Evolutionary conservation across 2,113 vertebrate genomes (phyloP).

Genomic region (Serinus canaria): DNA sequence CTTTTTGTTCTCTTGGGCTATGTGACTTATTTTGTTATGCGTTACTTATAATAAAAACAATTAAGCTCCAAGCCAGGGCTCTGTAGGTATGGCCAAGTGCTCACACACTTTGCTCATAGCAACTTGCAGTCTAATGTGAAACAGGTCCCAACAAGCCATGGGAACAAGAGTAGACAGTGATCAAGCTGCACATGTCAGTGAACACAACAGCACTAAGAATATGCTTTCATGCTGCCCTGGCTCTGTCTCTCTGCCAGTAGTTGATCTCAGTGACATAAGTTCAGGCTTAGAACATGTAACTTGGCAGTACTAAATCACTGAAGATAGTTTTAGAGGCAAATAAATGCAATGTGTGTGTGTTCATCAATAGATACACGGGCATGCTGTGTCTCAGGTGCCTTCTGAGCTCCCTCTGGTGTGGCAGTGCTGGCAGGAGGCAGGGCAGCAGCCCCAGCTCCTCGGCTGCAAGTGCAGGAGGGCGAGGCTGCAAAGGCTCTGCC

Average conservation of each 20-base stretch:
- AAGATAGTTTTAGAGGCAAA: background rate
- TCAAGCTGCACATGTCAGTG: background rate
- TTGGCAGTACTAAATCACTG: background rate
- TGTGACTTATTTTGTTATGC: background rate
- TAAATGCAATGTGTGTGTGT: background rate
- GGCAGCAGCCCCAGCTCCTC: background rate
- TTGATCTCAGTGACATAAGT: background rate
- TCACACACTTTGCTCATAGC: background rate
- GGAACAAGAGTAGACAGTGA: background rate
- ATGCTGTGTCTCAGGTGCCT: accelerated
- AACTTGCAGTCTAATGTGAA: background rate
- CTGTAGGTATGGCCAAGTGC: background rate
- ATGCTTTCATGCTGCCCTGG: background rate
- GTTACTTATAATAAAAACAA: background rate
- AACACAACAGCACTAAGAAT: background rate
- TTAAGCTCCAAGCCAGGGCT: background rate
- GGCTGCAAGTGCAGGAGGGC: accelerated
- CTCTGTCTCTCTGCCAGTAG: background rate
- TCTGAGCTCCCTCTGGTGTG: background rate
- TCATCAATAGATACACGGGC: background rate
- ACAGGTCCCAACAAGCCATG: background rate
- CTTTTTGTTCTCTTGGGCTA: background rate
- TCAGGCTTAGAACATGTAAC: background rate
- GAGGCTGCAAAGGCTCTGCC: background rate
- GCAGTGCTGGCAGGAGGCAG: background rate